These are phyloP conservation scores for Clivina fossor DNA, from an alignment of 2,888 invertebrate species.

Conservation along the genomic window DNA sequence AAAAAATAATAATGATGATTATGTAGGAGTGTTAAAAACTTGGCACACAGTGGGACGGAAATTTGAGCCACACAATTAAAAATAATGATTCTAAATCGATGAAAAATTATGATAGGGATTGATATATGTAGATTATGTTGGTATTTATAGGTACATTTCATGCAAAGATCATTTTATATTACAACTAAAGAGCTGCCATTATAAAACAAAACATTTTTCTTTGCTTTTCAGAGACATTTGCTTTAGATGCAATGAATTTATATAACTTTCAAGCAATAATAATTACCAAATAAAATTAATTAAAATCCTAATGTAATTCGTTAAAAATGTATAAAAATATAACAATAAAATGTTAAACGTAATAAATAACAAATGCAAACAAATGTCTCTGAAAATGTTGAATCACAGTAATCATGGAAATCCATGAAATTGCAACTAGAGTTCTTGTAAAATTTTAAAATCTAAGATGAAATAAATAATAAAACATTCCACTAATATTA, in stretches of 20 bases:
- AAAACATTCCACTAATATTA: no score
- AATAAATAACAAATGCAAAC: constrained; percentile 25
- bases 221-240: constrained; percentile 24
- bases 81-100: constrained; percentile 4
- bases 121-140: not conserved
- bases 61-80: constrained; percentile 33
- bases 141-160: constrained; percentile 18
- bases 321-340: constrained; percentile 12
- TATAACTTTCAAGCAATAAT: not conserved
- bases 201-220: constrained; percentile 28
- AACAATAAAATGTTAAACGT: constrained; percentile 10
- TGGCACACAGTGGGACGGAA: constrained; percentile 35
- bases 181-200: constrained; percentile 27
- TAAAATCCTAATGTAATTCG: not conserved
- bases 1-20: not conserved
- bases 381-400: constrained; percentile 29
- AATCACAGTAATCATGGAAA: constrained; percentile 33
- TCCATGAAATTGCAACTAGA: constrained; percentile 29
- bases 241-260: constrained; percentile 11
- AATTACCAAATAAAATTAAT: constrained; percentile 15
- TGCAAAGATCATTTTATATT: constrained; percentile 17
- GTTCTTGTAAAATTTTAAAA: no score
- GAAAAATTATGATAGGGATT: not conserved
- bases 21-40: constrained; percentile 25
- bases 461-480: no score